Evolutionary conservation across 2,797 vertebrate species (phyloP).

Genomic region (Phataginus tricuspis): DNA sequence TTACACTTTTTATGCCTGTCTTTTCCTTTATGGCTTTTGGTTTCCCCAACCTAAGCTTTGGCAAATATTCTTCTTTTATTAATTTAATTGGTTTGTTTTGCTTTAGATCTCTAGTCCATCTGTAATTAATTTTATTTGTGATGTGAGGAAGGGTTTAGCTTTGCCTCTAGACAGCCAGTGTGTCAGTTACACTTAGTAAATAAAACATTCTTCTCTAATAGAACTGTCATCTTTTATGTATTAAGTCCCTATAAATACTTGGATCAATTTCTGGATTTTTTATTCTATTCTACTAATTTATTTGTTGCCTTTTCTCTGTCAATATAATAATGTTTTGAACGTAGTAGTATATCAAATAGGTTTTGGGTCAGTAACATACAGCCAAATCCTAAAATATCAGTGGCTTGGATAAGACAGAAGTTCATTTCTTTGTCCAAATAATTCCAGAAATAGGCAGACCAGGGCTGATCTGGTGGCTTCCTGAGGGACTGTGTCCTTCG

Average conservation of each 20-base stretch:
- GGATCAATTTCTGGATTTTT: neutral
- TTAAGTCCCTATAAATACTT: neutral
- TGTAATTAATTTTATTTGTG: neutral
- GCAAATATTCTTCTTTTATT: neutral
- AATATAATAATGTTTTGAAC: neutral
- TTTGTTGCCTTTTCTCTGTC: neutral
- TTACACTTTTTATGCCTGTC: neutral
- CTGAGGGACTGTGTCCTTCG: neutral
- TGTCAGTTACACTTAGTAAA: neutral
- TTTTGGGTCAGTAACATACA: neutral
- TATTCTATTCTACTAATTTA: neutral
- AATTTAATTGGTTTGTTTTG: constrained; percentile 8
- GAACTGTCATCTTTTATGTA: neutral
- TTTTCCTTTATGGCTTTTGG: neutral
- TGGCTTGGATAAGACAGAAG: neutral
- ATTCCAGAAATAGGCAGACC: neutral
- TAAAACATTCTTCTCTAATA: neutral
- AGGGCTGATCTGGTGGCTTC: neutral
- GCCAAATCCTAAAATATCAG: neutral
- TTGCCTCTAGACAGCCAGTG: neutral
- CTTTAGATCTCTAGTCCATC: neutral
- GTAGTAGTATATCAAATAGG: neutral
- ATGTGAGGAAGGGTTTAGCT: neutral
- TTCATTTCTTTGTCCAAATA: neutral
- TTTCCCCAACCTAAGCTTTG: neutral